Conservation (phyloP, 2,888 invertebrate genomes). For the Trachelus tabidus region DNA sequence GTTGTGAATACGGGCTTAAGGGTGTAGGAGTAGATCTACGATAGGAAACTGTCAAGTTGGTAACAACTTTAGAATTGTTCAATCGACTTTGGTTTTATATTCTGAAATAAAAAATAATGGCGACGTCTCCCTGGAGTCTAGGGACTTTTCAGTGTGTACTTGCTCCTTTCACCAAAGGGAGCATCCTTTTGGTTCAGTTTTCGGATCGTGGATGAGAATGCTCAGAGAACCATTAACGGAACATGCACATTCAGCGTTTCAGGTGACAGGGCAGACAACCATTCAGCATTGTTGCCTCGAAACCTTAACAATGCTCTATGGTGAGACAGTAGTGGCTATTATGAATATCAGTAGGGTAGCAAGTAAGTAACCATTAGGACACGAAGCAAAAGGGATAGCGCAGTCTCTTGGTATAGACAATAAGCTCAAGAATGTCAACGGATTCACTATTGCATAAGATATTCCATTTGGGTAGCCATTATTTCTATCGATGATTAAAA, state of each 20-base stretch:
- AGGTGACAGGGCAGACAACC: constrained; percentile 25
- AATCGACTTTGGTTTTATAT: background rate
- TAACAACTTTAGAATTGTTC: background rate
- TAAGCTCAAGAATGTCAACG: background rate
- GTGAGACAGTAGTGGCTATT: constrained; percentile 2
- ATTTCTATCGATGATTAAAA: background rate
- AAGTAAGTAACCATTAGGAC: background rate
- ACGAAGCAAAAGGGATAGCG: constrained; percentile 12
- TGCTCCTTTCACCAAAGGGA: background rate
- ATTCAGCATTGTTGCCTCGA: constrained; percentile 28
- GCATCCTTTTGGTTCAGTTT: background rate
- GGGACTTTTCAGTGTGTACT: background rate
- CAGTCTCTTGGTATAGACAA: background rate
- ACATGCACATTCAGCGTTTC: constrained; percentile 18
- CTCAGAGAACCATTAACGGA: constrained; percentile 15
- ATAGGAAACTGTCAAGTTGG: background rate
- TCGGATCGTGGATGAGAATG: background rate
- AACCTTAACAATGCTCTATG: constrained; percentile 26
- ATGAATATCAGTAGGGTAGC: background rate
- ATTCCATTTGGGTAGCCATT: background rate
- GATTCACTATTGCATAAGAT: background rate
- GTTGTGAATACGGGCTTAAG: background rate
- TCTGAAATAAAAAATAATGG: background rate
- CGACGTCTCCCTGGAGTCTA: background rate
- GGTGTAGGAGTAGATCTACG: background rate